phyloP scores from a whole-genome alignment of 2,113 vertebrate genomes.

The Bubo bubo region DNA sequence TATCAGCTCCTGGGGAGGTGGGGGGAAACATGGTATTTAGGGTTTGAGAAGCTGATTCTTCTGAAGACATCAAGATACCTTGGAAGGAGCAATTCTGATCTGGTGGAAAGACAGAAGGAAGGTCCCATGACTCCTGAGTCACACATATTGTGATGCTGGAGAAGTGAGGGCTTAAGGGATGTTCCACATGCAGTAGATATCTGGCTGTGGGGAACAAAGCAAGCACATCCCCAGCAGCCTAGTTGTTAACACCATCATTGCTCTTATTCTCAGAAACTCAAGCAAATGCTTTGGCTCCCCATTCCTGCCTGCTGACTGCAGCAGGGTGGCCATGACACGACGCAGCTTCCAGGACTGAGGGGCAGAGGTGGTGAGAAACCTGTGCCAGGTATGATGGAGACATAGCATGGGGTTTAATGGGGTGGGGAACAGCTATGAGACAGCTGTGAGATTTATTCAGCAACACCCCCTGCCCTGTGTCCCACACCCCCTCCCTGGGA shows the following conservation, averaged over 20 bases:
- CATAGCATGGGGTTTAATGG: neutral
- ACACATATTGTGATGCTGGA: neutral
- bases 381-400: slow-evolving; percentile 37
- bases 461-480: neutral
- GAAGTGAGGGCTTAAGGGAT: neutral
- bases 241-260: neutral
- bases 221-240: neutral
- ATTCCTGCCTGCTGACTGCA: neutral
- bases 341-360: neutral
- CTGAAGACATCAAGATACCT: neutral
- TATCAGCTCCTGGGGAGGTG: neutral
- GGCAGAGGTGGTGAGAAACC: neutral
- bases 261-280: slow-evolving; percentile 15
- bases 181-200: neutral
- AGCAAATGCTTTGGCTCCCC: neutral
- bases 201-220: neutral
- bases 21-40: neutral
- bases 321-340: neutral
- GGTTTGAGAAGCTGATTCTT: neutral
- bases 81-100: neutral
- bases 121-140: neutral
- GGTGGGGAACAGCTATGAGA: neutral
- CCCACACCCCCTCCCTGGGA: neutral
- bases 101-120: neutral
- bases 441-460: neutral